These are phyloP conservation scores for Cryptoprocta ferox DNA, from an alignment of 2,797 vertebrate species.

Conservation along the genomic window DNA sequence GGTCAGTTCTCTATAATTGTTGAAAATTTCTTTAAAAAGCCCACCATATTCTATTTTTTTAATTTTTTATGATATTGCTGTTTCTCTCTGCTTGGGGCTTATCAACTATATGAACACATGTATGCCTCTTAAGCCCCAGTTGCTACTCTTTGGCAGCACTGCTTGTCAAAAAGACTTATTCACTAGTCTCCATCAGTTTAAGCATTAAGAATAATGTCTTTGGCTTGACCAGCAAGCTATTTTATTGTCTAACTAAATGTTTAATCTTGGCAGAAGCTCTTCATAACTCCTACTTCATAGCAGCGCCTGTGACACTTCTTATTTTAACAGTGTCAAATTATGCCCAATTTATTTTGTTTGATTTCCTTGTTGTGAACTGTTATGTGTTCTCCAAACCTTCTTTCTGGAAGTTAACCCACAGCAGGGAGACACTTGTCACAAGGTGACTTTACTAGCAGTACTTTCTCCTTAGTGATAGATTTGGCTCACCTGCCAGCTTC, in stretches of 20 bases:
- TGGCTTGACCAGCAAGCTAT: constrained; percentile 71
- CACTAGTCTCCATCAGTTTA: constrained; percentile 66
- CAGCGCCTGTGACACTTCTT: constrained; percentile 70
- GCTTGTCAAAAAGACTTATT: constrained; percentile 78
- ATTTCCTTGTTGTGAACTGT: constrained; percentile 82
- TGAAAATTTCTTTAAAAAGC: not conserved
- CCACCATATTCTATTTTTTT: not conserved
- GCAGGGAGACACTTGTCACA: constrained; percentile 86
- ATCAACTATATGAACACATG: not conserved
- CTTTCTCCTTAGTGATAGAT: constrained; percentile 85
- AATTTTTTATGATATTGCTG: not conserved
- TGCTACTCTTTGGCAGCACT: constrained; percentile 62
- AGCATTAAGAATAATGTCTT: constrained; percentile 78
- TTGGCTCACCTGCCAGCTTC: constrained; percentile 86
- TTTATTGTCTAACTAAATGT: constrained; percentile 82
- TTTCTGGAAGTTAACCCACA: constrained; percentile 86
- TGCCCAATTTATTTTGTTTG: constrained; percentile 86
- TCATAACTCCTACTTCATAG: constrained; percentile 79
- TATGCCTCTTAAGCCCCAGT: constrained; percentile 37
- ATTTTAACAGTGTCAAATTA: constrained; percentile 86
- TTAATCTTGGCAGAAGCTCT: constrained; percentile 83
- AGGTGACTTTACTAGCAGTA: constrained; percentile 86
- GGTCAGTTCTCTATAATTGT: constrained; percentile 43
- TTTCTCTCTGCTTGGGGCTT: constrained; percentile 38
- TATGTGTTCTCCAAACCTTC: constrained; percentile 77